Percentiles rank a stretch among this genome's conserved stretches.
phyloP scores from a whole-genome alignment of 2,888 invertebrate species.

The Epinotia brunnichana region DNA sequence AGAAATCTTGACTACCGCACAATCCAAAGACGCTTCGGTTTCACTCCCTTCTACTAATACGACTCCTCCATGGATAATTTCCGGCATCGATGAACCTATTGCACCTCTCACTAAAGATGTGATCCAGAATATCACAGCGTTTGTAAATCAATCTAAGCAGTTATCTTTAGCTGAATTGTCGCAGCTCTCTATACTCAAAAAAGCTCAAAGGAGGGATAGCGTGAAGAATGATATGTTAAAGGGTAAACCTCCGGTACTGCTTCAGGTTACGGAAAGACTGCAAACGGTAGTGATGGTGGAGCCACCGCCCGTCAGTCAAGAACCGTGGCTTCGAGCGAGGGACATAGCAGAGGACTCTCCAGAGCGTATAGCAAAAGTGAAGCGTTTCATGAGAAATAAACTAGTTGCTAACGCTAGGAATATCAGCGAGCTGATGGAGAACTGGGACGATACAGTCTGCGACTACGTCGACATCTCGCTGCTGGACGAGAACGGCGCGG shows the following conservation, averaged over 20 bases:
- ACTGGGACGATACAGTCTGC: conserved; percentile 75
- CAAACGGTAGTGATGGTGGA: conserved; percentile 72
- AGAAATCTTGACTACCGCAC: neutral
- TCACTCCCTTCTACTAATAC: neutral
- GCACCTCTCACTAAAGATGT: conserved; percentile 2
- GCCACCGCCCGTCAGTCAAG: conserved; percentile 56
- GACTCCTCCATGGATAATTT: neutral
- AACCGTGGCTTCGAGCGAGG: conserved; percentile 57
- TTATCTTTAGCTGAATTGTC: conserved; percentile 72
- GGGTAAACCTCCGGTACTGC: conserved; percentile 69
- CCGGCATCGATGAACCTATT: conserved; percentile 1
- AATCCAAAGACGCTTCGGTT: neutral
- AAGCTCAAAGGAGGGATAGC: conserved; percentile 66
- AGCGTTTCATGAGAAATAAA: conserved; percentile 69
- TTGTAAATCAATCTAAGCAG: conserved; percentile 41
- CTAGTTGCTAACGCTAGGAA: conserved; percentile 63
- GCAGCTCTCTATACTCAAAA: conserved; percentile 70
- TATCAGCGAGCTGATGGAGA: conserved; percentile 70
- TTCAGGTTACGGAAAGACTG: conserved; percentile 65
- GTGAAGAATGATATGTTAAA: conserved; percentile 50
- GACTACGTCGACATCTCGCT: conserved; percentile 71
- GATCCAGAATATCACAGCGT: conserved; percentile 12
- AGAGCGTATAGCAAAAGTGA: conserved; percentile 60
- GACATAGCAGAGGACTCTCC: conserved; percentile 61
- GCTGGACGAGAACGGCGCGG: conserved; percentile 46